Conservation (phyloP, 2,797 vertebrate genomes). For the Oceanodroma leucorhoa region DNA sequence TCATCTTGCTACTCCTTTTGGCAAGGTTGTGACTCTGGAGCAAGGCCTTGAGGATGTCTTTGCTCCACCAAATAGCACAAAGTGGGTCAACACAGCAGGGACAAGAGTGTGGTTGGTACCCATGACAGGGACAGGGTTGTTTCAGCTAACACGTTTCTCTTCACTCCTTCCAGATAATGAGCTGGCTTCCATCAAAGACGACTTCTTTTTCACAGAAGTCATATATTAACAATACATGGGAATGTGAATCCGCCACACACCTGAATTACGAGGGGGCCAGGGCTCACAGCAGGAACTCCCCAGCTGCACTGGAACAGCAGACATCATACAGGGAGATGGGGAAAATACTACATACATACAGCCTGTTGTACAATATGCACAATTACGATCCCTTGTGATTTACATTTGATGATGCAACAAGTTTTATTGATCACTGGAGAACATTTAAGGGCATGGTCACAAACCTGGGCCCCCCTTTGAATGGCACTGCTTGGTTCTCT, state of each 20-base stretch:
- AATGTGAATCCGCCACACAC: background rate
- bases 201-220: background rate
- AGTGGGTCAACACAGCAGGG: background rate
- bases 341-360: background rate
- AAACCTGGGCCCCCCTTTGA: background rate
- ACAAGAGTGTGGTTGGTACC: background rate
- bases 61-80: background rate
- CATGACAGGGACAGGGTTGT: background rate
- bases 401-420: background rate
- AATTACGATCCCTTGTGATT: background rate
- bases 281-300: background rate
- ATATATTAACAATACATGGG: accelerated
- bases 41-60: background rate
- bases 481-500: background rate
- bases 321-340: background rate
- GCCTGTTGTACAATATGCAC: background rate
- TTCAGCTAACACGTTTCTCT: background rate
- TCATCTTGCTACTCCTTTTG: background rate
- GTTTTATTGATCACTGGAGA: background rate
- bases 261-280: background rate
- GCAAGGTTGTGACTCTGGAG: background rate
- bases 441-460: background rate
- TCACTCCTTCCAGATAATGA: background rate
- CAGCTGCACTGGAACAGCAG: background rate
- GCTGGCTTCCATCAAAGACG: background rate